These are phyloP conservation scores for Drosophila ochracea DNA, from an alignment of 2,888 invertebrate species.

Conservation along the genomic window DNA sequence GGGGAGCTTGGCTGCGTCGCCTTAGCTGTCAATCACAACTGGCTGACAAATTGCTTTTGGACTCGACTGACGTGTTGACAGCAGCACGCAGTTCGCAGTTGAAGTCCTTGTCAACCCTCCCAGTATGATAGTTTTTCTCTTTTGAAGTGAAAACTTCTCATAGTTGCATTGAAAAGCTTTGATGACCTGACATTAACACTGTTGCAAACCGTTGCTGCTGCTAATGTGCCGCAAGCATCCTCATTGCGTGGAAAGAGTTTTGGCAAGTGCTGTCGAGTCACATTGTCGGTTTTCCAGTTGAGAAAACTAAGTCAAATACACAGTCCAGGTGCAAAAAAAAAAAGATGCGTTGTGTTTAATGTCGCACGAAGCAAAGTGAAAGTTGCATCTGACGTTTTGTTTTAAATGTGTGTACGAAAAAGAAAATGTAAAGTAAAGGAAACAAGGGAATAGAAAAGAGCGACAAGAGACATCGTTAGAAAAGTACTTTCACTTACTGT, in stretches of 20 bases:
- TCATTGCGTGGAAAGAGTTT: background rate
- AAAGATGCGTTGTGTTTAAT: slow-evolving; percentile 61
- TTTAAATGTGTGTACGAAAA: background rate
- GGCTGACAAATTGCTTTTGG: slow-evolving; percentile 79
- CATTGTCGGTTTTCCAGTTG: slow-evolving; percentile 60
- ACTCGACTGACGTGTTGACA: slow-evolving; percentile 72
- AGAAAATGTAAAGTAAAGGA: background rate
- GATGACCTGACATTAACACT: slow-evolving; percentile 20
- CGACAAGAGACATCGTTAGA: slow-evolving; percentile 51
- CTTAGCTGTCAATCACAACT: slow-evolving; percentile 78
- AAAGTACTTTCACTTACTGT: slow-evolving; percentile 74
- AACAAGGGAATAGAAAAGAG: background rate
- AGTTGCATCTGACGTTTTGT: slow-evolving; percentile 39
- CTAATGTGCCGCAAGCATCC: slow-evolving; percentile 1
- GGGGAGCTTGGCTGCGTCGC: slow-evolving; percentile 49
- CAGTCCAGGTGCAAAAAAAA: slow-evolving; percentile 52
- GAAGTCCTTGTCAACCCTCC: background rate
- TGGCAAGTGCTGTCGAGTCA: slow-evolving; percentile 30
- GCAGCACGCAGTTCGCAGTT: slow-evolving; percentile 17
- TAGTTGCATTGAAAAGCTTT: slow-evolving; percentile 42
- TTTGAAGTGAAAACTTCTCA: slow-evolving; percentile 32
- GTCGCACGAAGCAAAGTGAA: slow-evolving; percentile 59
- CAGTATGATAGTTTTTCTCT: slow-evolving; percentile 16
- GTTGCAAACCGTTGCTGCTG: slow-evolving; percentile 11
- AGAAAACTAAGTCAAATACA: slow-evolving; percentile 53